Evolutionary conservation across 2,888 invertebrate species (phyloP), one percentile per base, ranked within the genome.

Genomic region (Drosophila monieri): DNA sequence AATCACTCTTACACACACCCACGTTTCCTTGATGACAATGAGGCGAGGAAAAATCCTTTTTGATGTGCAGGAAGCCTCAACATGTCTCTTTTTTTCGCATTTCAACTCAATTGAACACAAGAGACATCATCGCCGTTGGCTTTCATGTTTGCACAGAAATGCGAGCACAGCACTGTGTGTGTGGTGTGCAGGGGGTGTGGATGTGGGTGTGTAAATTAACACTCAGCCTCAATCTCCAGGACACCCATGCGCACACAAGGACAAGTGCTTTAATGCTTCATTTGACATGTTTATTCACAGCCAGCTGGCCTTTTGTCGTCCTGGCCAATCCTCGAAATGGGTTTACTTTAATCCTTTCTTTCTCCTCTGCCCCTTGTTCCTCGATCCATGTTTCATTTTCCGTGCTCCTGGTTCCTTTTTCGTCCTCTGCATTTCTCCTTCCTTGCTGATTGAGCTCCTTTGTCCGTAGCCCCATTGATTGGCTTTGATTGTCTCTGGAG

Each of bases 211-310:
- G 80, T 68, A 68, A 72, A 77, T 81, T 83, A 76, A 80, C 77
- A 76, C 67, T 60, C 71, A 46, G 67, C 65, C 48, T 3, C 39
- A 52, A 15, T 32, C 48, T 47, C 54, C 59, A 52, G 32, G 61
- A 37, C 67, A 65, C 49, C 44, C 59, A 35, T 48, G 41, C 69
- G 47, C 30, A 59, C 39, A 71, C 43, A 80, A 75, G 77, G 68
- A 85, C 87, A 85, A 85, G 87, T 86, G 85, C 79, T 80, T 89
- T 89, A 87, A 90, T 90, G 90, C 89, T 89, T 90, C 89, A 89
- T 90, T 90, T 90, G 89, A 67, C 77, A 78, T 87, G 89, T 85
- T 84, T 89, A 78, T 79, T 77, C 78, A 81, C 80, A 81, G 85
- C 72, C 83, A 76, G 76, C 71, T 80, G 80, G 62, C 85, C 79